Conservation (phyloP, 23 tunicate species). For the Corella eumyota region DNA sequence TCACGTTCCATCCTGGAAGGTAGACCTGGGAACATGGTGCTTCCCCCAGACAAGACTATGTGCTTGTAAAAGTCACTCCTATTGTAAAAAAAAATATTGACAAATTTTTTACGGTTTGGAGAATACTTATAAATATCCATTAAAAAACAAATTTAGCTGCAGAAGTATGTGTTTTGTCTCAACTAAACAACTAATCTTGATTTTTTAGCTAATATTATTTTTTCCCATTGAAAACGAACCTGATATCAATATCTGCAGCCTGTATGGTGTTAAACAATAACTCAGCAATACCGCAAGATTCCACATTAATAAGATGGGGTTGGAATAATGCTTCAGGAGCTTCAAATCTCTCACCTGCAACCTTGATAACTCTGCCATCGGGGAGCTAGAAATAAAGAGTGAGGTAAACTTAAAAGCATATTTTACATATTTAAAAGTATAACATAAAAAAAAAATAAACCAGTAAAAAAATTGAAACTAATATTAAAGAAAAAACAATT, state of each 20-base stretch:
- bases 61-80: conserved; percentile 98
- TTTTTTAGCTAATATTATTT: too few species aligned
- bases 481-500: too few species aligned
- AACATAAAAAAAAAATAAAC: background rate
- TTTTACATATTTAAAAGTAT: background rate
- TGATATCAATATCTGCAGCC: conserved; percentile 84
- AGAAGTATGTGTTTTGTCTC: too few species aligned
- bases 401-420: too few species aligned
- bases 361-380: conserved; percentile 85
- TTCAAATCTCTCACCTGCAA: conserved; percentile 89
- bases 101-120: too few species aligned
- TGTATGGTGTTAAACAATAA: conserved; percentile 93
- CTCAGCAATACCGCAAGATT: conserved; percentile 87
- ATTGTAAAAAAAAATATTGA: too few species aligned
- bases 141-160: too few species aligned
- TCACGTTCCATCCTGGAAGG: conserved; percentile 96
- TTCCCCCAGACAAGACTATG: conserved; percentile 95
- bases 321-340: conserved; percentile 99
- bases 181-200: too few species aligned
- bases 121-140: too few species aligned
- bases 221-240: too few species aligned
- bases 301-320: conserved; percentile 96
- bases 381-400: conserved; percentile 42
- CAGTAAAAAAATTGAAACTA: background rate
- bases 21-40: conserved; percentile 97